Evolutionary conservation across 2,888 invertebrate species (phyloP), one percentile per base, ranked within the genome.

Genomic region (Lymantria monacha): DNA sequence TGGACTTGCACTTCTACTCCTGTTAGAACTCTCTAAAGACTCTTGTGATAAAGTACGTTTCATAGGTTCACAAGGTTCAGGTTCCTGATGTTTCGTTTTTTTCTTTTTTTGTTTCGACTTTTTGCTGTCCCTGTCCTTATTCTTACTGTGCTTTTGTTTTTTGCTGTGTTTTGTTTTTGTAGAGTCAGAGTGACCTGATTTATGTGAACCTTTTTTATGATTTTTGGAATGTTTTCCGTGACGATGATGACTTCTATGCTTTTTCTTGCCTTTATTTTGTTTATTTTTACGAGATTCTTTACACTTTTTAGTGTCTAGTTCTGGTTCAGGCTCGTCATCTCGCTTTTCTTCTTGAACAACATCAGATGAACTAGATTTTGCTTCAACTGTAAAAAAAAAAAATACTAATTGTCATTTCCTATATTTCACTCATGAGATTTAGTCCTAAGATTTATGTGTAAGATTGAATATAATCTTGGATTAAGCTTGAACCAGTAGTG

Each of bases 191-290:
- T 75, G 83, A 33, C 77, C 79, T 1, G 83, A 79, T 58, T 83
- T 83, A 47, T 80, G 85, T 15, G 83, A 81, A 51, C 80, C 72
- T 55, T 81, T 87, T 55, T 80, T 85, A 54, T 85, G 87, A 59
- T 79, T 85, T 69, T 86, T 90, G 74, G 90, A 90, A 85, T 90
- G 90, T 81, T 90, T 90, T 30, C 88, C 85, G 57, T 87, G 89
- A 14, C 85, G 83, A 62, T 85, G 87, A 54, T 87, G 90, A 2
- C 88, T 80, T 65, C 85, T 92, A 49, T 83, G 85, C 68, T 89
- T 92, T 70, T 86, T 89, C 62, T 87, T 90, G 8, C 66, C 74
- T 51, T 92, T 90, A n/a, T 82, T 76, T 46, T 83, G 78, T 66
- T 80, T 86, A 55, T 55, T 82, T 68, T 83, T 90, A 62, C 85